Conservation (phyloP, 2,888 invertebrate species). For the Branchipolynoe longqiensis region DNA sequence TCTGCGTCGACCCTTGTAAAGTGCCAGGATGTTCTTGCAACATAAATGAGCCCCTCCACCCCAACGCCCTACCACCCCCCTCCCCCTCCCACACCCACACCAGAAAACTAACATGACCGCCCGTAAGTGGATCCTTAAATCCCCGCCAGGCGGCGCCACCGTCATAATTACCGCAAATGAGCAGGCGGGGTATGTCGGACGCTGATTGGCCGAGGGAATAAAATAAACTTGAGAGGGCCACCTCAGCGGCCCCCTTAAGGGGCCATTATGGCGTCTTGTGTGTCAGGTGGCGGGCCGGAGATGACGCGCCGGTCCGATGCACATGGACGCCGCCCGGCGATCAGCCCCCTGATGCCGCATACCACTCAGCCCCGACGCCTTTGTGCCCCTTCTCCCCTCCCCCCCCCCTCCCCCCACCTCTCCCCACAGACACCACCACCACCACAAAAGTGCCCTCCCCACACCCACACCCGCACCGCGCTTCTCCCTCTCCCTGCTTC, state of each 20-base stretch:
- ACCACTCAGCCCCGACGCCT: conserved; percentile 43
- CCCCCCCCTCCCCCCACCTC: not conserved
- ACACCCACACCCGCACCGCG: not conserved
- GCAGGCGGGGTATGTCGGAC: conserved; percentile 23
- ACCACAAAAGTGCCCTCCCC: too few species aligned
- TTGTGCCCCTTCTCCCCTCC: conserved; percentile 20
- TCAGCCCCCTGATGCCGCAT: conserved; percentile 43
- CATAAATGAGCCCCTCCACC: conserved; percentile 29
- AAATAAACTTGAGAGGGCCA: conserved; percentile 51
- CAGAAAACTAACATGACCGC: conserved; percentile 8
- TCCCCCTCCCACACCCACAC: too few species aligned
- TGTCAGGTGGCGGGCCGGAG: conserved; percentile 39
- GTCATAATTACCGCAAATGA: conserved; percentile 50
- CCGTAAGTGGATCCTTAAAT: conserved; percentile 47
- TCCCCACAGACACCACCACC: too few species aligned
- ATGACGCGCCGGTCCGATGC: conserved; percentile 30
- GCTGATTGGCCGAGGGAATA: conserved; percentile 54
- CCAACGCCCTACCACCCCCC: too few species aligned
- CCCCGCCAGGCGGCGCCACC: conserved; percentile 26
- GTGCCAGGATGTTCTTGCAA: not conserved
- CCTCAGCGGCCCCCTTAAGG: conserved; percentile 44
- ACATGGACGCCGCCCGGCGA: conserved; percentile 42
- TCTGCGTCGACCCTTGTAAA: conserved; percentile 28
- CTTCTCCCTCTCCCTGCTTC: conserved; percentile 5
- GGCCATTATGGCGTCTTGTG: conserved; percentile 50